Evolutionary conservation across 2,888 invertebrate genomes (phyloP).

Genomic region (Bhutanitis thaidina): DNA sequence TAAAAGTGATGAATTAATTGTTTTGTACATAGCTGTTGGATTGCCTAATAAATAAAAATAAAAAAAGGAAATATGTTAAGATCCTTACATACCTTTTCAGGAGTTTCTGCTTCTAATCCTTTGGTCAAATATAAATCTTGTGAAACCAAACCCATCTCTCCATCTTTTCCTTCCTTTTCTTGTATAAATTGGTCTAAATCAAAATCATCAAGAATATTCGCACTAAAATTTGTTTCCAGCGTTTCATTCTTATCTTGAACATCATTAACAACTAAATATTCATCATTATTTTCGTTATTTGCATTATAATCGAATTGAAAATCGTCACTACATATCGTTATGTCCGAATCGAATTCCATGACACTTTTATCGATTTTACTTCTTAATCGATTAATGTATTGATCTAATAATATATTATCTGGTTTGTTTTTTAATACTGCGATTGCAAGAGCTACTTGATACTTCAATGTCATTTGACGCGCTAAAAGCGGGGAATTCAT

Average conservation of each 20-base stretch:
- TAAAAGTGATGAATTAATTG: too few relatives aligned
- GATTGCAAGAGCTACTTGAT: slow-evolving; percentile 43
- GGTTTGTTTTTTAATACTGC: slow-evolving; percentile 50
- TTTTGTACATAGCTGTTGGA: too few relatives aligned
- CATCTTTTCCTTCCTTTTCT: neutral
- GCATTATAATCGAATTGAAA: slow-evolving; percentile 35
- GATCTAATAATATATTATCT: slow-evolving; percentile 29
- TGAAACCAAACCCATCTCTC: neutral
- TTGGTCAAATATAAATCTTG: too few relatives aligned
- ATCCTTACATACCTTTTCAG: too few relatives aligned
- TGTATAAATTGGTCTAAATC: neutral
- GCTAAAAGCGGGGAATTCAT: slow-evolving; percentile 28
- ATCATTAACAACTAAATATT: neutral
- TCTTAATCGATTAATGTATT: slow-evolving; percentile 40
- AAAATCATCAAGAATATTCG: slow-evolving; percentile 10
- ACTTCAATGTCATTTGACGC: slow-evolving; percentile 44
- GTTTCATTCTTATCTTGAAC: neutral
- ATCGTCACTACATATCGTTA: slow-evolving; percentile 46
- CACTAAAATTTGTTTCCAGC: neutral
- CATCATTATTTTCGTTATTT: neutral
- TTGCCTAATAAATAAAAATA: too few relatives aligned
- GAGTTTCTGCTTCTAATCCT: too few relatives aligned
- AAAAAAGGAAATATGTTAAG: too few relatives aligned
- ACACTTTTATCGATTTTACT: slow-evolving; percentile 32
- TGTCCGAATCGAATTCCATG: slow-evolving; percentile 29